Base-by-base conservation (phyloP, 1,140 invertebrate species). In the Heliconius himera region DNA sequence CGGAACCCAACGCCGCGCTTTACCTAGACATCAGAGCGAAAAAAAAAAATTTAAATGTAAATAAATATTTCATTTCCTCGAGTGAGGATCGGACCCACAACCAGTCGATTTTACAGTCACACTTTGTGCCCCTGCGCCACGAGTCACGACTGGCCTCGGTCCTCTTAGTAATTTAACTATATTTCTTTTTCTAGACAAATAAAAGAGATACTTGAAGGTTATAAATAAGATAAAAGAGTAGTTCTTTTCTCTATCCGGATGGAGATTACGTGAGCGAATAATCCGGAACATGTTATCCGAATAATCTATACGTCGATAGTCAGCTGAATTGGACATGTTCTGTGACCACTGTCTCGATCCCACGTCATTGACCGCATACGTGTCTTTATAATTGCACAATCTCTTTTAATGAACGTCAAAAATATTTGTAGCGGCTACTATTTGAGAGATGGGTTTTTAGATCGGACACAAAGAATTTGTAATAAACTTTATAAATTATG, bases 291-390 rank as follows among this genome's bases (percentile, higher is more conserved):
- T 38, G 38, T 66, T 56, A 75, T 75, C 56, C 74, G 56, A 66
- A 74, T 74, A 60, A 75, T 36, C 54, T 51, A 75, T 75, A 36
- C 54, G 22, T 75, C n/a, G 73, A 75, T 60, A 66, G 13, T 60
- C 60, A 75, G 36, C 74, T 75, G 54, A 75, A 60, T 56, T 41
- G n/a, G 22, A 66, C 51, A 56, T 75, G 60, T 60, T 75, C 36
- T 66, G 54, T 75, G n/a, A 75, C 74, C 74, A 38, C 33, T n/a
- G 54, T 75, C 49, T 74, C 56, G 20, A 66, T 26, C 54, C 22
- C 74, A 38, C 73, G 73, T 74, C 33, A 75, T 36, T 36, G 74
- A 75, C 73, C 73, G 22, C 73, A 36, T 51, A 66, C 56, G 56
- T 66, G 11, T 26, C 56, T 66, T 66, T 66, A 66, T 66, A 66